Evolutionary conservation across 2,888 invertebrate genomes (phyloP).

Genomic region (Ctenicera cuprea): DNA sequence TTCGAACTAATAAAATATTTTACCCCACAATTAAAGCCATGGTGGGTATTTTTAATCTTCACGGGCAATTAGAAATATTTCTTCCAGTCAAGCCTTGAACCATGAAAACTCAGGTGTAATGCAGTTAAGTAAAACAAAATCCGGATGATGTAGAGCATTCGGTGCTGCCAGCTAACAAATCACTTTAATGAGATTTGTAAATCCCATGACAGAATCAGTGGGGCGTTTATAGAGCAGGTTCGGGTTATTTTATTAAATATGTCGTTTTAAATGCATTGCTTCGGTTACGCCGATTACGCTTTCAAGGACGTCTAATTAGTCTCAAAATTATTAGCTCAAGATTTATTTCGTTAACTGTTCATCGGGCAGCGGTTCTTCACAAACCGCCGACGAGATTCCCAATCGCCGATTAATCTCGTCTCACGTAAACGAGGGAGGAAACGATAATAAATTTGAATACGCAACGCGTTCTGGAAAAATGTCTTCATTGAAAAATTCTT

Average conservation of each 20-base stretch:
- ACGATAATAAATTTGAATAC: slow-evolving; percentile 30
- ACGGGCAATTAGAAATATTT: neutral
- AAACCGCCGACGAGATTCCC: neutral
- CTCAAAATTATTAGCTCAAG: slow-evolving; percentile 26
- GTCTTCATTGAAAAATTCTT: slow-evolving; percentile 49
- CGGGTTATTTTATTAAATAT: slow-evolving; percentile 39
- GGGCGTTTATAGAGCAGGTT: slow-evolving; percentile 42
- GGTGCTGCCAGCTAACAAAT: slow-evolving; percentile 28
- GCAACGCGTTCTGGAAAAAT: slow-evolving; percentile 41
- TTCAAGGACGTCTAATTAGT: slow-evolving; percentile 31
- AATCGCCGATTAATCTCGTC: slow-evolving; percentile 21
- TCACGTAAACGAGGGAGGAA: slow-evolving; percentile 22
- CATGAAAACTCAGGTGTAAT: slow-evolving; percentile 18
- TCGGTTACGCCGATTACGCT: slow-evolving; percentile 30
- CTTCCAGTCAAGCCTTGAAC: slow-evolving; percentile 8
- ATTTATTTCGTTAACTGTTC: slow-evolving; percentile 14
- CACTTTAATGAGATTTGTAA: slow-evolving; percentile 36
- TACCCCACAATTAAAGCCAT: slow-evolving; percentile 26
- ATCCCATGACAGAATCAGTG: slow-evolving; percentile 35
- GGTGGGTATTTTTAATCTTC: slow-evolving; percentile 6
- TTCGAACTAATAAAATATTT: slow-evolving; percentile 34
- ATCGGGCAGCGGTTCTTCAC: neutral
- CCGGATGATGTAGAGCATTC: slow-evolving; percentile 24
- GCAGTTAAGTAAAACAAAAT: slow-evolving; percentile 22
- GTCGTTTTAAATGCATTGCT: slow-evolving; percentile 40